These are phyloP conservation scores for Umimayanthus chanpuru DNA, from an alignment of 92 coral and sea anemone genomes.

Conservation along the genomic window DNA sequence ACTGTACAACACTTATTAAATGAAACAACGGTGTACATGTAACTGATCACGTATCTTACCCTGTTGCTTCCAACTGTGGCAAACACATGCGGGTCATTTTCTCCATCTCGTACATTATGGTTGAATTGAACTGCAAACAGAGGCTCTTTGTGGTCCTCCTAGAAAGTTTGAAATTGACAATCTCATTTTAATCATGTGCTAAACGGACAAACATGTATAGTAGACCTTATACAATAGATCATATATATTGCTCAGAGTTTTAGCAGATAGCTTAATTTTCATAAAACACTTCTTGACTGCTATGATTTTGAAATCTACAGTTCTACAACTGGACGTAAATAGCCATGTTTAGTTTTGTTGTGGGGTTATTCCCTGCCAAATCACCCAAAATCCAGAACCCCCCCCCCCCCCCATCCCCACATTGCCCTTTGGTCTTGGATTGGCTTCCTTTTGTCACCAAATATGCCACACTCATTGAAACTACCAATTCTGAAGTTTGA, in stretches of 20 bases:
- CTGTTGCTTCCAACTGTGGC: slow-evolving; percentile 99
- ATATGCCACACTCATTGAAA: too few species aligned
- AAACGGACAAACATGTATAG: not conserved
- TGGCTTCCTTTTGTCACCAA: too few species aligned
- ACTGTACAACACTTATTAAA: too few species aligned
- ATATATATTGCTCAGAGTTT: slow-evolving; percentile 16
- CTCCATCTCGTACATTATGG: slow-evolving; percentile 86
- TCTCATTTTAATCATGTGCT: too few species aligned
- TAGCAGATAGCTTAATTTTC: slow-evolving; percentile 20
- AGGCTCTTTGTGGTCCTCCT: slow-evolving; percentile 99
- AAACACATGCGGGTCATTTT: slow-evolving; percentile 81
- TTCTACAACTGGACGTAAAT: slow-evolving; percentile 26
- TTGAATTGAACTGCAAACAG: slow-evolving; percentile 94
- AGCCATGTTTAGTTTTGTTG: slow-evolving; percentile 28
- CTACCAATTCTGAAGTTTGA: too few species aligned
- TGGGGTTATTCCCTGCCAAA: too few species aligned
- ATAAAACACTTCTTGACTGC: slow-evolving; percentile 20
- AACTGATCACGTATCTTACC: slow-evolving; percentile 47
- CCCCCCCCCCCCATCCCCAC: too few species aligned
- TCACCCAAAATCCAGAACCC: too few species aligned
- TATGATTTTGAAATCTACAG: slow-evolving; percentile 17
- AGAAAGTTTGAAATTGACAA: not conserved
- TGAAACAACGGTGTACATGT: too few species aligned
- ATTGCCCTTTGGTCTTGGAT: too few species aligned
- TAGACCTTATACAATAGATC: not conserved